Percentiles rank a stretch among this genome's conserved stretches.
Evolutionary conservation across 2,888 invertebrate species (phyloP).

Genomic region (Oligia strigilis): DNA sequence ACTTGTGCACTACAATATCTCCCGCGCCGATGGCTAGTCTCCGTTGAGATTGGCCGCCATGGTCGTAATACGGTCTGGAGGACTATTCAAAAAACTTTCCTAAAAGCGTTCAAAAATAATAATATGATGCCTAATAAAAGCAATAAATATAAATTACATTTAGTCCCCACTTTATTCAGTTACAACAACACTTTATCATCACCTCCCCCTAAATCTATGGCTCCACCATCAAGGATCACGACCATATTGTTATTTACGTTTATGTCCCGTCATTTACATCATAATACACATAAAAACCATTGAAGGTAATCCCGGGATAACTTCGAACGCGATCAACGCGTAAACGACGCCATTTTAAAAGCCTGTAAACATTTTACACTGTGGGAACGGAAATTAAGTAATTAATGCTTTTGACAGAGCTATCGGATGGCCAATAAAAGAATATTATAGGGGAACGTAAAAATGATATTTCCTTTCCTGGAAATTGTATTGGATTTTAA

Average conservation of each 20-base stretch:
- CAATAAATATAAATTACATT: slow-evolving; percentile 17
- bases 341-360: slow-evolving; percentile 57
- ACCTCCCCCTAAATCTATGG: slow-evolving; percentile 5
- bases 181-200: slow-evolving; percentile 14
- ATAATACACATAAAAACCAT: slow-evolving; percentile 58
- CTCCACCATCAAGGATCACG: slow-evolving; percentile 18
- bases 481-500: slow-evolving; percentile 31
- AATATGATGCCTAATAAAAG: not conserved
- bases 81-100: not conserved
- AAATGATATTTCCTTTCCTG: slow-evolving; percentile 38
- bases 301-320: slow-evolving; percentile 53
- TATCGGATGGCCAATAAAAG: slow-evolving; percentile 55
- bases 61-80: not conserved
- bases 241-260: slow-evolving; percentile 46
- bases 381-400: slow-evolving; percentile 61
- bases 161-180: slow-evolving; percentile 22
- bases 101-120: not conserved
- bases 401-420: slow-evolving; percentile 57
- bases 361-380: slow-evolving; percentile 57
- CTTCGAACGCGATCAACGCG: slow-evolving; percentile 45
- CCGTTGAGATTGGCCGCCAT: not conserved
- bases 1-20: not conserved
- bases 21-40: not conserved
- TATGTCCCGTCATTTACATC: slow-evolving; percentile 49
- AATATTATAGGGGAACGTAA: slow-evolving; percentile 47